phyloP scores from a whole-genome alignment of 2,113 vertebrate genomes.

The Mobula birostris region DNA sequence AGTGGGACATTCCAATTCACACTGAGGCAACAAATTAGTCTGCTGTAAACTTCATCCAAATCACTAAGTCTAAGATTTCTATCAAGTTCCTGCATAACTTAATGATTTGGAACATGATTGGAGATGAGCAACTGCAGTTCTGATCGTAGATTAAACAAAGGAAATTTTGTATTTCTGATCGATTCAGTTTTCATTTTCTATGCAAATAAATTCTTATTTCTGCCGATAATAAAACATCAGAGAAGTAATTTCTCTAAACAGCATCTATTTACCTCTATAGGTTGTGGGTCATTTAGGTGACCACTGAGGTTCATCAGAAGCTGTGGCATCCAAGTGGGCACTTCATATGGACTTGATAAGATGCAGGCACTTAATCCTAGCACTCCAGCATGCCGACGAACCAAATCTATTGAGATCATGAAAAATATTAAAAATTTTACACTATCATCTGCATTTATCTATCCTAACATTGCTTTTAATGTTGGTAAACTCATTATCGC shows the following conservation, averaged over 20 bases:
- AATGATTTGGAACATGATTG: background rate
- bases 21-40: background rate
- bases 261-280: conserved; percentile 73
- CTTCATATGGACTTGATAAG: conserved; percentile 88
- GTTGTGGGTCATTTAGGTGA: conserved; percentile 92
- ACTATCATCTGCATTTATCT: background rate
- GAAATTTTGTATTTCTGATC: background rate
- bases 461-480: background rate
- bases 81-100: background rate
- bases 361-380: conserved; percentile 90
- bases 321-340: conserved; percentile 97
- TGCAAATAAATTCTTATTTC: background rate
- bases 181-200: background rate
- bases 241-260: background rate
- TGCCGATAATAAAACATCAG: background rate
- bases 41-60: background rate
- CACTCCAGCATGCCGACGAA: conserved; percentile 89
- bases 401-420: conserved; percentile 64
- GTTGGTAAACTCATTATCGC: background rate
- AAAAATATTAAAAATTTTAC: conserved; percentile 26
- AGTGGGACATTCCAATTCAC: background rate
- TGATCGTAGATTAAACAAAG: background rate
- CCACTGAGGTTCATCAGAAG: conserved; percentile 93
- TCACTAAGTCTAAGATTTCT: background rate
- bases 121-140: background rate